Evolutionary conservation across 2,888 invertebrate species (phyloP).

Genomic region (Cylindroiulus punctatus): DNA sequence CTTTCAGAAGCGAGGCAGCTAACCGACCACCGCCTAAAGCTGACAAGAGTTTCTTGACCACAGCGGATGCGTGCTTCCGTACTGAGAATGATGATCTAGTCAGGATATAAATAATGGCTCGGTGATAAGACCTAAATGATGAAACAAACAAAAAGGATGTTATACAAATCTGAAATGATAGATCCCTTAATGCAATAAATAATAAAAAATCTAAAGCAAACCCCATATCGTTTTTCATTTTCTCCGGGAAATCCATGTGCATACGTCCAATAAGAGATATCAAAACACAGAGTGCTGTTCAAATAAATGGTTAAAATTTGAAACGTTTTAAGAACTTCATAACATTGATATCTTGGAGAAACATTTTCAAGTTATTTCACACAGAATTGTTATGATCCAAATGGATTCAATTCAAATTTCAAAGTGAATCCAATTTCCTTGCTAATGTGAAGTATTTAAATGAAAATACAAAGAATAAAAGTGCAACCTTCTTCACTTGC

Average conservation of each 20-base stretch:
- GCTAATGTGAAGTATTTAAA: too few species aligned
- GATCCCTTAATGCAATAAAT: background rate
- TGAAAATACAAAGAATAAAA: background rate
- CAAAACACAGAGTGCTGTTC: constrained; percentile 74
- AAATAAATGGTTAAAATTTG: constrained; percentile 44
- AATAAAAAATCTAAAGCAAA: constrained; percentile 16
- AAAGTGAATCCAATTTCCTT: too few species aligned
- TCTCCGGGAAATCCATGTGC: constrained; percentile 75
- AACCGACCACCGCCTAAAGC: constrained; percentile 72
- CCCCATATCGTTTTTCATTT: constrained; percentile 73
- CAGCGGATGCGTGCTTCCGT: constrained; percentile 72
- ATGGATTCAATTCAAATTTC: too few species aligned
- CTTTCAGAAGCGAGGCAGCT: constrained; percentile 74
- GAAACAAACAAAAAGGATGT: constrained; percentile 52
- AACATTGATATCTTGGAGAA: too few species aligned
- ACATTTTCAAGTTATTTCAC: too few species aligned
- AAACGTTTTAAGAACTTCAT: background rate
- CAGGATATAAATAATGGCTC: constrained; percentile 77
- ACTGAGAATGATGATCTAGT: constrained; percentile 74
- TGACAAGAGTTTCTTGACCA: constrained; percentile 73
- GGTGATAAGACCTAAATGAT: constrained; percentile 72
- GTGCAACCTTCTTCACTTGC: constrained; percentile 75
- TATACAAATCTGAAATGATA: background rate
- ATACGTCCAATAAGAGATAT: constrained; percentile 79
- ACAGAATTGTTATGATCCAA: too few species aligned